These are phyloP conservation scores for Torymus texanus DNA, from an alignment of 2,888 invertebrate genomes.

Conservation along the genomic window DNA sequence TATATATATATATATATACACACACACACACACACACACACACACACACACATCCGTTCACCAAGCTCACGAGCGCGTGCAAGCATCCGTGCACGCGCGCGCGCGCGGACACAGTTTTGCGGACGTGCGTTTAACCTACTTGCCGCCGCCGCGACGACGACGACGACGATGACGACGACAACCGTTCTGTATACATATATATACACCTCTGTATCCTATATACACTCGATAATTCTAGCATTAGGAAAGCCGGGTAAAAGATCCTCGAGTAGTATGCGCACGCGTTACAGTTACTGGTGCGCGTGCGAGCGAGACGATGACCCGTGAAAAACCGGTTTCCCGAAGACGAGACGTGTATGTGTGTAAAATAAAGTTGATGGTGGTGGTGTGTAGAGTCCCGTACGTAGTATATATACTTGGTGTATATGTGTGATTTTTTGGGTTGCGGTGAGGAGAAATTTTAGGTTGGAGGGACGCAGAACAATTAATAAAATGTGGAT, in stretches of 20 bases:
- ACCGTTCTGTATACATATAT: no score
- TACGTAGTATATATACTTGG: neutral
- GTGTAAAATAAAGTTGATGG: slow-evolving; percentile 25
- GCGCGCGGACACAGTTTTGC: neutral
- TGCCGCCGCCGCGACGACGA: slow-evolving; percentile 51
- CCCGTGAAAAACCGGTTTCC: slow-evolving; percentile 63
- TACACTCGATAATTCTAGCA: slow-evolving; percentile 57
- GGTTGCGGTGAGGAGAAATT: no score
- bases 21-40: no score
- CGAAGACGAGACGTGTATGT: slow-evolving; percentile 1
- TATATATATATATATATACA: no score
- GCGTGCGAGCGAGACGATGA: slow-evolving; percentile 57
- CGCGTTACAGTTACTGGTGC: slow-evolving; percentile 61
- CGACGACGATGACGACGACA: no score
- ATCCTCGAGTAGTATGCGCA: slow-evolving; percentile 40
- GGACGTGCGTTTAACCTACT: slow-evolving; percentile 63
- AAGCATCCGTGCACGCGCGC: no score
- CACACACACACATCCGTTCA: no score
- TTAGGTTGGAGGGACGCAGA: no score
- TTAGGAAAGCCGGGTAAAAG: slow-evolving; percentile 63
- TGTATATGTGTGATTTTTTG: neutral
- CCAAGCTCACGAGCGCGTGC: no score
- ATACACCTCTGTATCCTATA: no score
- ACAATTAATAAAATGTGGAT: no score
- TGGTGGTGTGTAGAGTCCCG: neutral